These are phyloP conservation scores for Tamandua tetradactyla DNA, from an alignment of 2,797 vertebrate species.

Conservation along the genomic window DNA sequence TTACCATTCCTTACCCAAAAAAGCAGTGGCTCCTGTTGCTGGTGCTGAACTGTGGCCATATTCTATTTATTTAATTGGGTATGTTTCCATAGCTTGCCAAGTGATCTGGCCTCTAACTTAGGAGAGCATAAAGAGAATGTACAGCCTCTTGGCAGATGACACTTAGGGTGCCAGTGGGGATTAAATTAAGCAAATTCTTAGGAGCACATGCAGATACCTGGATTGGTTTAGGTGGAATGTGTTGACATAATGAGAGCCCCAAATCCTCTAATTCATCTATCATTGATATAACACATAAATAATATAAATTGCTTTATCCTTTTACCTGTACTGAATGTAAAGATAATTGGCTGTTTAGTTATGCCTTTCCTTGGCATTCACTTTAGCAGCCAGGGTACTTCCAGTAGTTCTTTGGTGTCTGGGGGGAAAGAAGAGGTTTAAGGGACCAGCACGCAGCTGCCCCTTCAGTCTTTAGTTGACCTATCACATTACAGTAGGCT, in stretches of 20 bases:
- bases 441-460: neutral
- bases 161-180: neutral
- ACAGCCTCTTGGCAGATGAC: neutral
- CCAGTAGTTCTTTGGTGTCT: neutral
- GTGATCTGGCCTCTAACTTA: neutral
- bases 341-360: neutral
- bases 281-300: neutral
- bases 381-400: neutral
- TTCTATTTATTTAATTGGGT: conserved; percentile 54
- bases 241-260: neutral
- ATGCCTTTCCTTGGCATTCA: neutral
- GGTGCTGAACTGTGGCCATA: neutral
- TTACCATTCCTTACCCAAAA: conserved; percentile 49
- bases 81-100: neutral
- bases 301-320: neutral
- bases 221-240: neutral
- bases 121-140: neutral
- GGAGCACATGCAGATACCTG: neutral
- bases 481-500: neutral
- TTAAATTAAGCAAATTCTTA: neutral
- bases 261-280: neutral
- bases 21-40: conserved; percentile 21
- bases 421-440: neutral
- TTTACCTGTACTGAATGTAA: neutral
- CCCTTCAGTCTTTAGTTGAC: neutral